These are phyloP conservation scores for Tetragonisca angustula DNA, from an alignment of 2,888 invertebrate species.

Conservation along the genomic window DNA sequence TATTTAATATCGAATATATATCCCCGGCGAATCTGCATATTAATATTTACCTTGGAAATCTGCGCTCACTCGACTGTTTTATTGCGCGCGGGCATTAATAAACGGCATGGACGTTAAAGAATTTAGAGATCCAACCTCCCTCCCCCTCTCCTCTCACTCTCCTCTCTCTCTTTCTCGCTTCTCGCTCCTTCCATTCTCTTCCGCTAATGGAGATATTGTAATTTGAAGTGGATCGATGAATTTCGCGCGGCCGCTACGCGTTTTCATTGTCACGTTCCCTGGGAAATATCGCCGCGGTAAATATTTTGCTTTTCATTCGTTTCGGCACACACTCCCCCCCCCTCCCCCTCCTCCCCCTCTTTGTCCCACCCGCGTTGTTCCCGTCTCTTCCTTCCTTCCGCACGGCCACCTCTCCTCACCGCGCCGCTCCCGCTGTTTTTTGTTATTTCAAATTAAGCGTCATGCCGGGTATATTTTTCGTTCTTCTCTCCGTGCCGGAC, in stretches of 20 bases:
- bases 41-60: constrained; percentile 56
- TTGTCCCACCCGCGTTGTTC: background rate
- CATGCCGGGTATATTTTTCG: background rate
- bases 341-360: too few species aligned
- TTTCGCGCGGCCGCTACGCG: background rate
- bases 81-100: constrained; percentile 38
- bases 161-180: background rate
- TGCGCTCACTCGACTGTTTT: constrained; percentile 47
- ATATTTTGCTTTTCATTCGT: constrained; percentile 34
- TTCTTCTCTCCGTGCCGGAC: background rate
- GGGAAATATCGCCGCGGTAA: constrained; percentile 27
- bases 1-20: constrained; percentile 52
- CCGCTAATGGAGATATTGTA: constrained; percentile 51
- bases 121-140: constrained; percentile 20
- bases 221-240: constrained; percentile 42
- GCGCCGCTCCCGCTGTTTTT: background rate
- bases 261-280: constrained; percentile 33
- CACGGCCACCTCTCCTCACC: background rate
- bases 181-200: background rate
- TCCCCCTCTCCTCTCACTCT: background rate
- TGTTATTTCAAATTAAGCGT: constrained; percentile 23
- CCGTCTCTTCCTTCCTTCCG: background rate
- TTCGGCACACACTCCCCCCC: too few species aligned
- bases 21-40: constrained; percentile 45
- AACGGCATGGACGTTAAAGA: constrained; percentile 35